phyloP scores from a whole-genome alignment of 2,888 invertebrate genomes.

The Boloria euphrosyne region DNA sequence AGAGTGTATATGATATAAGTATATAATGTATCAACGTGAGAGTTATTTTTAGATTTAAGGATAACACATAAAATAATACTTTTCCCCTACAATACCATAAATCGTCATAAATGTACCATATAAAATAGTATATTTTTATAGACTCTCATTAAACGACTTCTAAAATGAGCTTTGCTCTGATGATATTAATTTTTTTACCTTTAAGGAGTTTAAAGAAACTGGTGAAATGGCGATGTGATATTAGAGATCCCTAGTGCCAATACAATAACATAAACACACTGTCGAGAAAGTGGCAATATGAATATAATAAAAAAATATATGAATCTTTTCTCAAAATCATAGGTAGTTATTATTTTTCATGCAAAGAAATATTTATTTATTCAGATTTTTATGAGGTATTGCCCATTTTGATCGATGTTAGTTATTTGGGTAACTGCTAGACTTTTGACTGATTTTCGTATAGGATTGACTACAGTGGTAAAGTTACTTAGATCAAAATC shows the following conservation, averaged over 20 bases:
- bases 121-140: background rate
- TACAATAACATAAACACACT: conserved; percentile 15
- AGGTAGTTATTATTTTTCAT: no score
- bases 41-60: no score
- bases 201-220: conserved; percentile 3
- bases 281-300: conserved; percentile 22
- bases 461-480: conserved; percentile 11
- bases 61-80: no score
- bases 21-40: no score
- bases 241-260: conserved; percentile 25
- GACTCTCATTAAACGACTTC: no score
- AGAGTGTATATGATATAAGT: no score
- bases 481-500: conserved; percentile 1
- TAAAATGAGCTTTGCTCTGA: conserved; percentile 9
- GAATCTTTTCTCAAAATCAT: no score
- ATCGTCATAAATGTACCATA: background rate
- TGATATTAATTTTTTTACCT: background rate
- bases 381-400: background rate
- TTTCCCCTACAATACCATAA: no score
- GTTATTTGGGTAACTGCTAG: conserved; percentile 45
- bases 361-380: background rate
- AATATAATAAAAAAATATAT: no score
- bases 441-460: conserved; percentile 56
- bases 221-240: conserved; percentile 18
- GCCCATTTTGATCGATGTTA: background rate